A percentile compares a stretch with the other conserved stretches of the same genome.
These are phyloP conservation scores for Eupithecia exiguata DNA, from an alignment of 2,888 invertebrate genomes.

Conservation along the genomic window DNA sequence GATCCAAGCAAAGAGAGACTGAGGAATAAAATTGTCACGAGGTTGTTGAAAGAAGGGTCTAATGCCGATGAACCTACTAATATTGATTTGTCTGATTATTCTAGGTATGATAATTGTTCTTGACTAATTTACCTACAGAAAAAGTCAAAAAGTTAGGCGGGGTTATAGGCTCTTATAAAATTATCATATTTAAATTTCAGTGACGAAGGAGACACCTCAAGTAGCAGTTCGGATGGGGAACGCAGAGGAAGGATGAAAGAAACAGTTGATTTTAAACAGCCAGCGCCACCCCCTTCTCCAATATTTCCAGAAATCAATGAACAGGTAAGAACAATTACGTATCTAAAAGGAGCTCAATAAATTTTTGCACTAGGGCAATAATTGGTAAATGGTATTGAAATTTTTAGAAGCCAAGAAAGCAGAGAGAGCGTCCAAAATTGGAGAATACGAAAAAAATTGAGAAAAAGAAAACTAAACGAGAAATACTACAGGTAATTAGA, in stretches of 20 bases:
- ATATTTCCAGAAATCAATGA: slow-evolving; percentile 78
- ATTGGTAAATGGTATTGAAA: slow-evolving; percentile 3
- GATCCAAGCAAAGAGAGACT: slow-evolving; percentile 92
- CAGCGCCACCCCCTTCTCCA: slow-evolving; percentile 89
- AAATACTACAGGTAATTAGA: slow-evolving; percentile 81
- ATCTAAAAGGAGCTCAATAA: not conserved
- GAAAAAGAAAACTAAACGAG: slow-evolving; percentile 78
- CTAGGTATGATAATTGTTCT: slow-evolving; percentile 84
- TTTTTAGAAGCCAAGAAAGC: slow-evolving; percentile 70
- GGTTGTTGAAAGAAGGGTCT: slow-evolving; percentile 91
- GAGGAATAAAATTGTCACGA: slow-evolving; percentile 90
- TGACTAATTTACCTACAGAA: not conserved
- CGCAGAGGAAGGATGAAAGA: slow-evolving; percentile 80
- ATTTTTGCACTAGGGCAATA: not conserved
- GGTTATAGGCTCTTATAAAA: no score
- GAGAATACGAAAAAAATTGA: slow-evolving; percentile 77
- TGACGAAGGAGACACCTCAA: slow-evolving; percentile 91
- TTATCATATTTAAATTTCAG: slow-evolving; percentile 69
- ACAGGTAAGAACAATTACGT: slow-evolving; percentile 55
- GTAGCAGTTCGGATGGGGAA: slow-evolving; percentile 87
- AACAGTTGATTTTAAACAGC: slow-evolving; percentile 71
- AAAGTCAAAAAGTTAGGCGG: not conserved
- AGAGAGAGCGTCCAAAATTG: slow-evolving; percentile 60
- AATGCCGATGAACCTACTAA: slow-evolving; percentile 95
- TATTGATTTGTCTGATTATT: slow-evolving; percentile 93